Conservation (phyloP, 2,888 invertebrate species). For the Fragum fragum region DNA sequence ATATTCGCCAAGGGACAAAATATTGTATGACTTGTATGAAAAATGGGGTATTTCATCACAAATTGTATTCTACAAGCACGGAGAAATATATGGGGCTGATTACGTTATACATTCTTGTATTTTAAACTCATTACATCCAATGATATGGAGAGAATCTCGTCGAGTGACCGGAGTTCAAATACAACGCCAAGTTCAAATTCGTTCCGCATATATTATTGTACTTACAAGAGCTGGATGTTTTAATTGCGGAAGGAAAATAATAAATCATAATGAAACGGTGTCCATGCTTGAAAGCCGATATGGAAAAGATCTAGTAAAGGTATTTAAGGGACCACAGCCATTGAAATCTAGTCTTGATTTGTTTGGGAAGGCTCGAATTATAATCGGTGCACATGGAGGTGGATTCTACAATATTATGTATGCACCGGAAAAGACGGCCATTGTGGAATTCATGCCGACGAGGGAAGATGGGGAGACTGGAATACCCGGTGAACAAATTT, state of each 20-base stretch:
- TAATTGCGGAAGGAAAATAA: slow-evolving; percentile 19
- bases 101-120: slow-evolving; percentile 21
- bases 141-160: slow-evolving; percentile 32
- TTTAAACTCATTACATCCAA: slow-evolving; percentile 30
- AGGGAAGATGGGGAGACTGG: slow-evolving; percentile 2
- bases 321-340: slow-evolving; percentile 13
- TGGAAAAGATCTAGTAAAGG: not conserved
- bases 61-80: not conserved
- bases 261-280: slow-evolving; percentile 9
- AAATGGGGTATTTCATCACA: slow-evolving; percentile 23
- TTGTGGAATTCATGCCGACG: slow-evolving; percentile 28
- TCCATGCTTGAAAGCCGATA: slow-evolving; percentile 4
- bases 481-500: slow-evolving; percentile 21
- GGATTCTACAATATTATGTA: slow-evolving; percentile 31
- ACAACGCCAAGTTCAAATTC: not conserved
- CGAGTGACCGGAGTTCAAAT: slow-evolving; percentile 7
- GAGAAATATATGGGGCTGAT: slow-evolving; percentile 25
- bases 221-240: slow-evolving; percentile 27
- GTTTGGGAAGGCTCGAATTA: slow-evolving; percentile 20
- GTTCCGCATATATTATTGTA: not conserved
- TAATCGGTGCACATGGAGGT: slow-evolving; percentile 30
- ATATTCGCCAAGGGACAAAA: slow-evolving; percentile 24
- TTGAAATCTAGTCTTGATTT: not conserved
- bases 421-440: slow-evolving; percentile 16
- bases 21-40: slow-evolving; percentile 29